Percentiles rank a stretch among this genome's conserved stretches.
phyloP scores from a whole-genome alignment of 64 coral and sea anemone species.

The Pachyseris speciosa region DNA sequence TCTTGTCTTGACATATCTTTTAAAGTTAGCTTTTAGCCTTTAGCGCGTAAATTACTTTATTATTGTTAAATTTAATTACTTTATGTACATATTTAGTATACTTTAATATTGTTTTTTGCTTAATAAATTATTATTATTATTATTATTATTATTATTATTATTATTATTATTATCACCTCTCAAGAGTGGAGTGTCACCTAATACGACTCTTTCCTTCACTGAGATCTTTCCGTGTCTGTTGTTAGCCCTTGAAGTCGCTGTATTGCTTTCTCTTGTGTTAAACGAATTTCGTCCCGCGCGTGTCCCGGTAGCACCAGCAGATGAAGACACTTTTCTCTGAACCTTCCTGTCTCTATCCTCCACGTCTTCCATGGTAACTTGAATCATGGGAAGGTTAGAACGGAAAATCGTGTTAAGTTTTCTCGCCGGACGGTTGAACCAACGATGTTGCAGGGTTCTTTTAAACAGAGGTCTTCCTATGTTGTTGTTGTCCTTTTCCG shows the following conservation, averaged over 20 bases:
- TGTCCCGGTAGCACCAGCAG: neutral
- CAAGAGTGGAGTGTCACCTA: neutral
- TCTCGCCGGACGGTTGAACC: neutral
- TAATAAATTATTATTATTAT: neutral
- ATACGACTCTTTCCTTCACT: neutral
- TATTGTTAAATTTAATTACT: too few species aligned
- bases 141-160: too few species aligned
- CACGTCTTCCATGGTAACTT: neutral
- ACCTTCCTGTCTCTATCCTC: neutral
- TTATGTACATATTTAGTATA: too few species aligned
- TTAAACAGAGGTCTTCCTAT: neutral
- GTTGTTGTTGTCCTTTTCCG: neutral
- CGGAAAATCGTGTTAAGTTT: neutral
- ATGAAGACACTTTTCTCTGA: neutral
- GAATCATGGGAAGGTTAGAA: neutral
- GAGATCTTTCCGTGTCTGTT: neutral
- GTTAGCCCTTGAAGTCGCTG: neutral
- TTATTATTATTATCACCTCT: too few species aligned
- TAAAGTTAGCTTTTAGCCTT: too few species aligned
- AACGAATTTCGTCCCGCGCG: neutral
- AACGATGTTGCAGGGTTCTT: neutral
- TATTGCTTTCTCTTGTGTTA: neutral
- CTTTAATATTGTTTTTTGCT: neutral
- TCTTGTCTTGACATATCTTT: too few species aligned
- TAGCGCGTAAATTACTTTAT: too few species aligned